A percentile compares a stretch with the other conserved stretches of the same genome.
Conservation (phyloP, 2,888 invertebrate genomes). For the Griposia aprilina region DNA sequence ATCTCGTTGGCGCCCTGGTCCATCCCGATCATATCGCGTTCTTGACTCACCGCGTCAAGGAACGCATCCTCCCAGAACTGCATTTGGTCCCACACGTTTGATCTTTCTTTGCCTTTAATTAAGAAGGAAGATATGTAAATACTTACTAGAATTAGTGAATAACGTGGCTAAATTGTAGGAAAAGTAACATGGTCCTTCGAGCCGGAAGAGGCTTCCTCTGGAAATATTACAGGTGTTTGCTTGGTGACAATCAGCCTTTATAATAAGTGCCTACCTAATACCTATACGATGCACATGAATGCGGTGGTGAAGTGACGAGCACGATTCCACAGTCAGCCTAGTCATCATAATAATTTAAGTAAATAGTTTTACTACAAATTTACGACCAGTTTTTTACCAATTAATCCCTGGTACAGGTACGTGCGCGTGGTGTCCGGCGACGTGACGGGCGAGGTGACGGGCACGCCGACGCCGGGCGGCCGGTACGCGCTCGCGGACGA, state of each 20-base stretch:
- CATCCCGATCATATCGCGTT: conserved; percentile 99
- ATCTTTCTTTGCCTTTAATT: conserved; percentile 93
- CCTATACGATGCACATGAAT: neutral
- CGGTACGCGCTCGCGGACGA: conserved; percentile 96
- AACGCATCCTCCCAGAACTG: conserved; percentile 99
- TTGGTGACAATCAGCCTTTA: neutral
- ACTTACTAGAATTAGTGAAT: neutral
- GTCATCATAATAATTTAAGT: neutral
- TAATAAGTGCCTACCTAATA: neutral
- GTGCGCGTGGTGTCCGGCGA: conserved; percentile 97
- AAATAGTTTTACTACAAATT: neutral
- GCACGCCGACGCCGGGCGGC: conserved; percentile 92
- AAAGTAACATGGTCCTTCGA: neutral
- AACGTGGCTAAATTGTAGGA: neutral
- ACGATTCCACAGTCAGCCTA: neutral
- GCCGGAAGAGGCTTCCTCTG: neutral
- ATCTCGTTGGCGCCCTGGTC: conserved; percentile 99
- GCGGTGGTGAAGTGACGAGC: neutral
- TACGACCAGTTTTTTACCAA: conserved; percentile 83
- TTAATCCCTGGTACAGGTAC: conserved; percentile 97
- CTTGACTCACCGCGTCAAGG: conserved; percentile 99
- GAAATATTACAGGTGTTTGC: neutral
- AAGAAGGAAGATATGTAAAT: conserved; percentile 6
- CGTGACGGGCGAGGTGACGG: conserved; percentile 96
- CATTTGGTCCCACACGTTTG: conserved; percentile 99